Percentiles rank a stretch among this genome's conserved stretches.
phyloP scores from a whole-genome alignment of 2,797 vertebrate species.

The Manis pentadactyla region DNA sequence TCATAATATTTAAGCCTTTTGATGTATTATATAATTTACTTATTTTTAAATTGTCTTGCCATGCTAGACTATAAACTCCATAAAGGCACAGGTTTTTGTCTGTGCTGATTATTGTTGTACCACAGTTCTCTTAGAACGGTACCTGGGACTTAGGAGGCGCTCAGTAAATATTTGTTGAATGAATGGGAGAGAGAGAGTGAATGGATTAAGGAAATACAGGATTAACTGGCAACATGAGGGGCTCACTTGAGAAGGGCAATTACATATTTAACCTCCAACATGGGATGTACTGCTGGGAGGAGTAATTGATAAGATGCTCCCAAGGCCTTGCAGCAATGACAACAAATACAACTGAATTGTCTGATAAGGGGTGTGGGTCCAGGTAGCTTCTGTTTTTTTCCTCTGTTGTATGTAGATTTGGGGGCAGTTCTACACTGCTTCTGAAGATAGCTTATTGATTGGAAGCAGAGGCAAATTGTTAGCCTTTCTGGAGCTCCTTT shows the following conservation, averaged over 20 bases:
- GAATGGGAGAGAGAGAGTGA: background rate
- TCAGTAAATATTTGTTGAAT: background rate
- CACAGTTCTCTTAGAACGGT: too few species aligned
- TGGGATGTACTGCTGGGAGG: background rate
- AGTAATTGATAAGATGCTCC: background rate
- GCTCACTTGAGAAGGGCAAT: background rate
- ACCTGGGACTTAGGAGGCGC: background rate
- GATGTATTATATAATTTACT: background rate
- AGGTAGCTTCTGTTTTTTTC: background rate
- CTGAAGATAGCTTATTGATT: background rate
- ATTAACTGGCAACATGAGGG: background rate
- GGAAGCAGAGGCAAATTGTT: background rate
- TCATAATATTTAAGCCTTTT: background rate
- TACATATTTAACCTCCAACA: background rate
- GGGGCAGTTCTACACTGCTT: background rate
- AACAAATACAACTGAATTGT: background rate
- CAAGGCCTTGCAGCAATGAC: background rate
- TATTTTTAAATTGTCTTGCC: background rate
- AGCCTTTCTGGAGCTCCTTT: background rate
- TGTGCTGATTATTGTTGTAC: background rate
- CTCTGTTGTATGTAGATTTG: background rate
- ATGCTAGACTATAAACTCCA: background rate
- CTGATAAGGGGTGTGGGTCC: background rate
- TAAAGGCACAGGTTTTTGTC: background rate
- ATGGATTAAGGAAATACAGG: background rate